Conservation (phyloP, 2,113 vertebrate genomes). For the Daphoenositta chrysoptera region DNA sequence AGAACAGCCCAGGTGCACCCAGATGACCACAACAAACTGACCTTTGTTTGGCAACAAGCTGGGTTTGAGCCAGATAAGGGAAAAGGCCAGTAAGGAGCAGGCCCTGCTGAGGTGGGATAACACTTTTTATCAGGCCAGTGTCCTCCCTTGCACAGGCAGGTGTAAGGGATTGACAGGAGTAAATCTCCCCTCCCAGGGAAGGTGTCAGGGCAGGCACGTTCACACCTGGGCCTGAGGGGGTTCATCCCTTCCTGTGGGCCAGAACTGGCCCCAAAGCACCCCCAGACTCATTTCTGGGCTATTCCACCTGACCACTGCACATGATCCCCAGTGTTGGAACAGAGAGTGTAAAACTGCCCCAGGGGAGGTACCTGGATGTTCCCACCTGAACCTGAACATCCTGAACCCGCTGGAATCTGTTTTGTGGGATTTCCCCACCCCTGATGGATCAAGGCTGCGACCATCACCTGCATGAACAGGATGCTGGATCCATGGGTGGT, state of each 20-base stretch:
- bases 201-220: background rate
- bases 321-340: background rate
- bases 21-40: background rate
- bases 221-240: background rate
- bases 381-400: background rate
- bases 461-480: background rate
- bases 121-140: background rate
- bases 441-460: background rate
- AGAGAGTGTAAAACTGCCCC: background rate
- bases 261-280: background rate
- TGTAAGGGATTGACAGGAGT: no score
- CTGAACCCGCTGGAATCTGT: accelerated
- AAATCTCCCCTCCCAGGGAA: background rate
- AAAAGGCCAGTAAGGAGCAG: background rate
- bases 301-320: no score
- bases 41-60: background rate
- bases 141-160: background rate
- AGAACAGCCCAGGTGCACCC: background rate
- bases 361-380: background rate
- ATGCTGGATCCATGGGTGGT: background rate
- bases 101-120: background rate
- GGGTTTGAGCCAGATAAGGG: background rate
- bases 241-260: background rate
- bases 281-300: no score
- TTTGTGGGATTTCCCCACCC: accelerated